Conservation (phyloP, 2,797 vertebrate genomes). For the Gouania willdenowi region DNA sequence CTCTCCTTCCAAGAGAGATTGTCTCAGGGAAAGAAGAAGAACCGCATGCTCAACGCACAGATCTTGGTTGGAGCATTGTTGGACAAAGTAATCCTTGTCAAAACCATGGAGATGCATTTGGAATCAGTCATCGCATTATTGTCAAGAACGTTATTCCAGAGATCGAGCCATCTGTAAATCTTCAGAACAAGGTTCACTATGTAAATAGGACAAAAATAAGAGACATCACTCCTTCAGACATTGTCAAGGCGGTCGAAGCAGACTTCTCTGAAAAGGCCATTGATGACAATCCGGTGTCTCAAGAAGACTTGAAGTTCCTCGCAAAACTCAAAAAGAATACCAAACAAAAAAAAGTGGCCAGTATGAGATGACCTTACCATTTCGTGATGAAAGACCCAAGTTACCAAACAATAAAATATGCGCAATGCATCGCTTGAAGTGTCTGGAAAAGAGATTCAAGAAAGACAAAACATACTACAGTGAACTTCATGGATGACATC, state of each 20-base stretch:
- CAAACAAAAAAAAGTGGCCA: conserved; percentile 1
- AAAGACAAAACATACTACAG: neutral
- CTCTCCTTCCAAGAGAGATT: neutral
- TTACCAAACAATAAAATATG: neutral
- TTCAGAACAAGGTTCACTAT: neutral
- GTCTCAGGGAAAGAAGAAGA: neutral
- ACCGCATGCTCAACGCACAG: neutral
- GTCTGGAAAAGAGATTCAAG: conserved; percentile 1
- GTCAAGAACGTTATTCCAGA: conserved; percentile 5
- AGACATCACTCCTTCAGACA: neutral
- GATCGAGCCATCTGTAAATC: neutral
- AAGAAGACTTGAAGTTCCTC: conserved; percentile 8
- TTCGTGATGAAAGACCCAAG: neutral
- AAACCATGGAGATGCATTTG: neutral
- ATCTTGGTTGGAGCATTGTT: conserved; percentile 10
- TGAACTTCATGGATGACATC: neutral
- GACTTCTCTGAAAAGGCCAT: conserved; percentile 2
- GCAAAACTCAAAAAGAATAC: conserved; percentile 6
- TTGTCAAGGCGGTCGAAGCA: neutral
- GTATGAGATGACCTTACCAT: neutral
- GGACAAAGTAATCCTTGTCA: neutral
- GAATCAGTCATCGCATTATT: conserved; percentile 3
- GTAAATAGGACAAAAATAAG: neutral
- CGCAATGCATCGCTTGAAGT: neutral
- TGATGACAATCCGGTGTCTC: conserved; percentile 1